These are phyloP conservation scores for Chlamydotis undulata DNA, from an alignment of 2,113 vertebrate genomes.

Conservation along the genomic window DNA sequence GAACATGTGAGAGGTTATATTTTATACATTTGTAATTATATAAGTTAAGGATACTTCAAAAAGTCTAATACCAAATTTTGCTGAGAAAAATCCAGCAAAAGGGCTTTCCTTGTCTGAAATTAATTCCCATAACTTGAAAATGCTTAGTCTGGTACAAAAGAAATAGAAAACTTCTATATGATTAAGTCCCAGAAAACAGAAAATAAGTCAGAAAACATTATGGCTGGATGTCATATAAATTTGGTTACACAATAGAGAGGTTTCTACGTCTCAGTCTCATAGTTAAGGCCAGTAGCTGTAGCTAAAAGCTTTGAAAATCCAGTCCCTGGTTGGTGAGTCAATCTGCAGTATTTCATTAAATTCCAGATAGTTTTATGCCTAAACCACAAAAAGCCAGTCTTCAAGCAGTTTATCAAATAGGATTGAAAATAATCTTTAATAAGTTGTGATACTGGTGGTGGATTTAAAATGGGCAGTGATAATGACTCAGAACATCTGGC, in stretches of 20 bases:
- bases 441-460: neutral
- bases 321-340: neutral
- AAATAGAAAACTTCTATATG: neutral
- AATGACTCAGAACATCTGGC: conserved; percentile 9
- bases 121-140: neutral
- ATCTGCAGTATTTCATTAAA: neutral
- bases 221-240: neutral
- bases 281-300: neutral
- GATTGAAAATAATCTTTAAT: neutral
- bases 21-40: neutral
- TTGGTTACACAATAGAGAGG: neutral
- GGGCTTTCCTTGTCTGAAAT: neutral
- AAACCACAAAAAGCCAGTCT: neutral
- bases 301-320: neutral
- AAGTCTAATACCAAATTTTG: neutral
- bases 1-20: neutral
- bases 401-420: neutral
- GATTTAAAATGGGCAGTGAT: neutral
- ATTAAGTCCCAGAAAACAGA: neutral
- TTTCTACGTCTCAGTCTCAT: neutral
- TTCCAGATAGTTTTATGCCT: neutral
- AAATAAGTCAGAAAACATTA: neutral
- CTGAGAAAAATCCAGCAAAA: neutral
- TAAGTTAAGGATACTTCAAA: neutral
- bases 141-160: neutral